Evolutionary conservation across 2,888 invertebrate genomes (phyloP).

Genomic region (Cerastoderma edule): DNA sequence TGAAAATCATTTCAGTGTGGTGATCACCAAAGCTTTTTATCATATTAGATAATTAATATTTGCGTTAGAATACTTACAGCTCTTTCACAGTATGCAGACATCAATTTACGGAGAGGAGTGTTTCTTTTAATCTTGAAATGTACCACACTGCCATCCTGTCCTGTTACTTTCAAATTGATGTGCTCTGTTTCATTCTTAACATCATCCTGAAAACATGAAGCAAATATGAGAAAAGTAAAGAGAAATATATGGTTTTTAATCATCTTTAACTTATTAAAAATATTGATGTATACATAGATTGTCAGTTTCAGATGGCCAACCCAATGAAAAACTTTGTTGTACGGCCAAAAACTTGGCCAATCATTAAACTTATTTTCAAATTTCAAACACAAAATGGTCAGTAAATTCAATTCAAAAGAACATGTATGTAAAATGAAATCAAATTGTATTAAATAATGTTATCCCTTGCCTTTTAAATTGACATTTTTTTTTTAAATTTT

Average conservation of each 20-base stretch:
- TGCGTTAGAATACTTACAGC: slow-evolving; percentile 95
- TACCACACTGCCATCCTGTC: slow-evolving; percentile 97
- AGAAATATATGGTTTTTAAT: neutral
- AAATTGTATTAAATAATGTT: too few relatives aligned
- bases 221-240: neutral
- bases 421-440: too few relatives aligned
- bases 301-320: too few relatives aligned
- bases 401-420: neutral
- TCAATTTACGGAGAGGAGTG: slow-evolving; percentile 95
- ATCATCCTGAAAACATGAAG: slow-evolving; percentile 43
- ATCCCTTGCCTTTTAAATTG: too few relatives aligned
- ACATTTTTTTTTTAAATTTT: too few relatives aligned
- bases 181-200: slow-evolving; percentile 75
- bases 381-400: neutral
- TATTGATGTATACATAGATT: too few relatives aligned
- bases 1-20: too few relatives aligned
- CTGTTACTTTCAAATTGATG: slow-evolving; percentile 95
- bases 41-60: too few relatives aligned
- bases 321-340: too few relatives aligned
- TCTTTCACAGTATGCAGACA: slow-evolving; percentile 98
- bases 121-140: slow-evolving; percentile 99
- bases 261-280: neutral
- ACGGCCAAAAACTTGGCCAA: too few relatives aligned
- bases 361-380: neutral
- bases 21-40: too few relatives aligned